These are phyloP conservation scores for Conchocele bisecta DNA, from an alignment of 2,888 invertebrate genomes.

Conservation along the genomic window DNA sequence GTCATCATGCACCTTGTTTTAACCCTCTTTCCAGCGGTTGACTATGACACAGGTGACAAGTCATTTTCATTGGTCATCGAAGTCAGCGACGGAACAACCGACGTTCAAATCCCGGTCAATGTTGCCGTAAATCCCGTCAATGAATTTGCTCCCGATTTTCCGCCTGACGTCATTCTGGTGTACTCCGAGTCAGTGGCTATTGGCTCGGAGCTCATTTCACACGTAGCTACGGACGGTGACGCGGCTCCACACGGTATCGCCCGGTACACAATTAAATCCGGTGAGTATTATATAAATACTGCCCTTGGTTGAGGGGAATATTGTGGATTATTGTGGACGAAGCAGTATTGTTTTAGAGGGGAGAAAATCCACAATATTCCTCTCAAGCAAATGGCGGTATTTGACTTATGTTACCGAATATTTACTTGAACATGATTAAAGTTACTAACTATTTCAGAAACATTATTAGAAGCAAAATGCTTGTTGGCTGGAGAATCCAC, in stretches of 20 bases:
- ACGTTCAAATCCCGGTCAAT: slow-evolving; percentile 50
- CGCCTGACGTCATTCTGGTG: slow-evolving; percentile 20
- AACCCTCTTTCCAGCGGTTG: slow-evolving; percentile 62
- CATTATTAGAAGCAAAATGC: no score
- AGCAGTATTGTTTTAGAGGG: no score
- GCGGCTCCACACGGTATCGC: slow-evolving; percentile 54
- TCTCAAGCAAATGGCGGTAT: no score
- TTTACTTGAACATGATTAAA: no score
- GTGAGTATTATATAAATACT: no score
- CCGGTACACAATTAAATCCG: slow-evolving; percentile 57
- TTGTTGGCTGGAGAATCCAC: no score
- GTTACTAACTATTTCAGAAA: no score
- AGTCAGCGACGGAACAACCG: slow-evolving; percentile 62
- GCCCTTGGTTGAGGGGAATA: no score
- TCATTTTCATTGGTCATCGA: slow-evolving; percentile 59
- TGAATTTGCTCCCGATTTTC: slow-evolving; percentile 68
- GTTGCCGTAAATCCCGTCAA: slow-evolving; percentile 69
- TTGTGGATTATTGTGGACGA: no score
- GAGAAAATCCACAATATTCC: no score
- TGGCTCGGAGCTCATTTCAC: slow-evolving; percentile 59
- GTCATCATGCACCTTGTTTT: no score
- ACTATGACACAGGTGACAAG: slow-evolving; percentile 68
- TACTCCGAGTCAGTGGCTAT: slow-evolving; percentile 57
- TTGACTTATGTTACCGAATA: no score
- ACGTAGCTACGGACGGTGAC: slow-evolving; percentile 66